These are phyloP conservation scores for Mycetomoellerius zeteki DNA, from an alignment of 1,140 invertebrate species.

Conservation along the genomic window DNA sequence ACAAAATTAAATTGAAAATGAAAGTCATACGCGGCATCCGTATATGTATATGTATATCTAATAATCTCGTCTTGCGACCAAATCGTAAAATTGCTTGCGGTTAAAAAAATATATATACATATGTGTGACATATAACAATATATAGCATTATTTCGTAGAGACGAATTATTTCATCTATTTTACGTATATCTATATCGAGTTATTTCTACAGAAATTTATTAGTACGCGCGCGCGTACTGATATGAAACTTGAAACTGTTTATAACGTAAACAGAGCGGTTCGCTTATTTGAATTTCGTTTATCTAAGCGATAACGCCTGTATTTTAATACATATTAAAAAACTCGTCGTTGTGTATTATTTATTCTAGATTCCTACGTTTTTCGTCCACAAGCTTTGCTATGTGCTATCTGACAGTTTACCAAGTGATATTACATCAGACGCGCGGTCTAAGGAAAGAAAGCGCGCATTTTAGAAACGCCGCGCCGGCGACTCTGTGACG, in stretches of 20 bases:
- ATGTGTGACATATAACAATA: no score
- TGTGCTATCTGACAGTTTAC: background rate
- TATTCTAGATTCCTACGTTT: background rate
- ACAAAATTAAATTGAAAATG: background rate
- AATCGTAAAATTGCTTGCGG: no score
- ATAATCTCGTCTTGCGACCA: no score
- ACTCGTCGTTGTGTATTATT: background rate
- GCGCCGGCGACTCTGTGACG: background rate
- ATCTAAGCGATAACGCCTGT: constrained; percentile 15
- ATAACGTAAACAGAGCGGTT: background rate
- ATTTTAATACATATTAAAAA: background rate
- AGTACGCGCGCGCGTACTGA: background rate
- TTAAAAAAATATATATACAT: no score
- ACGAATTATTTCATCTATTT: background rate
- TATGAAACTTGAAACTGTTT: constrained; percentile 26
- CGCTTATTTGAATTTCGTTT: constrained; percentile 28
- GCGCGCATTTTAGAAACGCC: background rate
- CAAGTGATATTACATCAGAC: constrained; percentile 26
- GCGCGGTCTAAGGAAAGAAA: background rate
- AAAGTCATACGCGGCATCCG: no score
- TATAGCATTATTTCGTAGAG: background rate
- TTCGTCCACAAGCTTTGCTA: background rate
- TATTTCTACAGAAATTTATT: background rate
- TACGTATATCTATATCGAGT: background rate
- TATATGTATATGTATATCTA: no score